Percentiles rank a stretch among this genome's conserved stretches.
phyloP scores from a whole-genome alignment of 2,888 invertebrate genomes.

The Pyrrhia umbra region DNA sequence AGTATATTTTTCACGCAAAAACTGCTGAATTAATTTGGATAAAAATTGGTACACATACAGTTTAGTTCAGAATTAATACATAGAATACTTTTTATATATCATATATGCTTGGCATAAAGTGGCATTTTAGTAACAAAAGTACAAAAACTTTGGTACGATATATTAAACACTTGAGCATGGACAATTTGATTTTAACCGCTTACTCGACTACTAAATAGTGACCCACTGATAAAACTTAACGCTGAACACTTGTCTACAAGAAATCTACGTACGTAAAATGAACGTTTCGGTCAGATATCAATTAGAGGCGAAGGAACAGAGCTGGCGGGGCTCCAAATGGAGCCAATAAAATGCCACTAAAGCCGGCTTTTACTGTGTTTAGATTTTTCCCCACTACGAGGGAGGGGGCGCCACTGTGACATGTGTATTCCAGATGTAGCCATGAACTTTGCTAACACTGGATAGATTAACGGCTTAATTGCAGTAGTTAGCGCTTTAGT shows the following conservation, averaged over 20 bases:
- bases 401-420: conserved; percentile 67
- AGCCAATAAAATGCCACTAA: conserved; percentile 86
- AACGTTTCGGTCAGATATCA: conserved; percentile 85
- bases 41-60: background rate
- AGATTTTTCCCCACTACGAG: conserved; percentile 79
- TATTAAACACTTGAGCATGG: too few relatives aligned
- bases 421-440: conserved; percentile 75
- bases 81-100: too few relatives aligned
- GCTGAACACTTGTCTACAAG: conserved; percentile 63
- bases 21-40: too few relatives aligned
- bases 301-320: conserved; percentile 80
- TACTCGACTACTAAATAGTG: background rate
- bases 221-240: conserved; percentile 40
- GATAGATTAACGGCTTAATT: conserved; percentile 65
- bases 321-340: conserved; percentile 83
- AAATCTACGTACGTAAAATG: conserved; percentile 68
- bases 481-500: conserved; percentile 57
- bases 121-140: too few relatives aligned
- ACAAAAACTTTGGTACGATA: too few relatives aligned
- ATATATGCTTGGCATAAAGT: too few relatives aligned
- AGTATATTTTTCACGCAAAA: too few relatives aligned
- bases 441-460: conserved; percentile 62
- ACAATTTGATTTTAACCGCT: background rate
- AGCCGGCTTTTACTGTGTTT: conserved; percentile 83
- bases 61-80: too few relatives aligned